These are phyloP conservation scores for Phoxinus dragarum DNA, from an alignment of 2,797 vertebrate genomes.

Conservation along the genomic window DNA sequence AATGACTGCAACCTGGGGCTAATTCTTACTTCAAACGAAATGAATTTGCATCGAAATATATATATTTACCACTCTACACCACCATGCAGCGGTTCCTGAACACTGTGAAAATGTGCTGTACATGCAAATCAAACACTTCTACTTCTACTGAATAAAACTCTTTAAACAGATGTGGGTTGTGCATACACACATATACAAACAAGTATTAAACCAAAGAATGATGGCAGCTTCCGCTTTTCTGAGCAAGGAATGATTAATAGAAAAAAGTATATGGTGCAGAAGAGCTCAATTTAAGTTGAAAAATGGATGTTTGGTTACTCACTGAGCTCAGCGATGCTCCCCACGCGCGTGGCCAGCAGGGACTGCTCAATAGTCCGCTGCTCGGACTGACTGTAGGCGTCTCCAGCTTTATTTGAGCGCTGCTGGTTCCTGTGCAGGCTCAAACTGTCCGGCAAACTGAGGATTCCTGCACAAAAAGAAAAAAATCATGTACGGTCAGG, in stretches of 20 bases:
- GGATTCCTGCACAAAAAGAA: conserved; percentile 83
- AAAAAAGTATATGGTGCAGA: not conserved
- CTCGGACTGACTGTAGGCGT: conserved; percentile 92
- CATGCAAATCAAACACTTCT: conserved; percentile 25
- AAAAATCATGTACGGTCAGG: conserved; percentile 15
- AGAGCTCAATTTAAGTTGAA: not conserved
- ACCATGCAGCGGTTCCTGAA: not conserved
- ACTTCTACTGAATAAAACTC: not conserved
- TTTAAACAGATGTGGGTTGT: not conserved
- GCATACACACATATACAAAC: conserved; percentile 34
- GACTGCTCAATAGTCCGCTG: conserved; percentile 93
- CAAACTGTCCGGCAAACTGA: conserved; percentile 93
- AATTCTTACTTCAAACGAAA: conserved; percentile 29
- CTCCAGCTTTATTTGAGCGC: conserved; percentile 85
- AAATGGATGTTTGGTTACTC: conserved; percentile 72
- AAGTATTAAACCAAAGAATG: not conserved
- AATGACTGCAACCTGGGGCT: conserved; percentile 9
- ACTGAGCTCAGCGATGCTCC: conserved; percentile 98
- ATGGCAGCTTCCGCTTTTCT: not conserved
- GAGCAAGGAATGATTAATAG: not conserved
- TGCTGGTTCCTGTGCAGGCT: conserved; percentile 90
- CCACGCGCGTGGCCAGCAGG: conserved; percentile 91
- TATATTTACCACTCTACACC: not conserved
- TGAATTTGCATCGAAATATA: conserved; percentile 4
- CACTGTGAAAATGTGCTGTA: conserved; percentile 7